phyloP scores from a whole-genome alignment of 2,888 invertebrate species.

The Microchrysa polita region DNA sequence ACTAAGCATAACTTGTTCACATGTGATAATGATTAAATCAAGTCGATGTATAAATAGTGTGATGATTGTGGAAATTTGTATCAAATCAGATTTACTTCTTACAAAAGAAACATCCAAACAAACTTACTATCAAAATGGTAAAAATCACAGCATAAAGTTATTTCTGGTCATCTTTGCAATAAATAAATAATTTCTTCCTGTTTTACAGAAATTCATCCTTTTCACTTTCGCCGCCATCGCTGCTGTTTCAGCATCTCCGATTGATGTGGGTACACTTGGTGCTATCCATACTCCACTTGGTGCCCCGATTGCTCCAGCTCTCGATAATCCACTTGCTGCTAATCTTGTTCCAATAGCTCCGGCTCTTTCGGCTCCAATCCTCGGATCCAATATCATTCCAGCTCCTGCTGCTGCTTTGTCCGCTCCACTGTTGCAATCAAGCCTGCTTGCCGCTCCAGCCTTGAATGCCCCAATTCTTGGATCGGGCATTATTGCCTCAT shows the following conservation, averaged over 20 bases:
- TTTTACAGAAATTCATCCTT: slow-evolving; percentile 1
- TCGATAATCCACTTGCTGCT: background rate
- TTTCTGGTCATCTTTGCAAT: no score
- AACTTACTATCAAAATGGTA: background rate
- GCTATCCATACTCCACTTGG: background rate
- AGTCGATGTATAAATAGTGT: background rate
- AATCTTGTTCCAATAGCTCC: background rate
- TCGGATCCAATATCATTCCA: background rate
- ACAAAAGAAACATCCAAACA: background rate
- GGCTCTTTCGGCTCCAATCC: background rate
- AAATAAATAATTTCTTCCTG: no score
- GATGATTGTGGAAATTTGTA: background rate
- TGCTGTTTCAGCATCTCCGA: background rate
- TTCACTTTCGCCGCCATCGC: background rate
- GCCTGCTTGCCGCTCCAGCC: background rate
- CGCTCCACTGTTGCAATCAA: background rate
- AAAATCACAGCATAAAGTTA: no score
- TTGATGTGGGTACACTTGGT: background rate
- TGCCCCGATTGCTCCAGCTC: background rate
- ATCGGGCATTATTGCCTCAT: background rate
- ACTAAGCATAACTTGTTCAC: no score
- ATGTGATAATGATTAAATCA: no score
- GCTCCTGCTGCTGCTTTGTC: background rate
- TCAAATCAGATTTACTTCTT: no score
- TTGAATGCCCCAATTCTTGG: background rate